phyloP scores from a whole-genome alignment of 2,797 vertebrate genomes.

The Xenopus petersii region DNA sequence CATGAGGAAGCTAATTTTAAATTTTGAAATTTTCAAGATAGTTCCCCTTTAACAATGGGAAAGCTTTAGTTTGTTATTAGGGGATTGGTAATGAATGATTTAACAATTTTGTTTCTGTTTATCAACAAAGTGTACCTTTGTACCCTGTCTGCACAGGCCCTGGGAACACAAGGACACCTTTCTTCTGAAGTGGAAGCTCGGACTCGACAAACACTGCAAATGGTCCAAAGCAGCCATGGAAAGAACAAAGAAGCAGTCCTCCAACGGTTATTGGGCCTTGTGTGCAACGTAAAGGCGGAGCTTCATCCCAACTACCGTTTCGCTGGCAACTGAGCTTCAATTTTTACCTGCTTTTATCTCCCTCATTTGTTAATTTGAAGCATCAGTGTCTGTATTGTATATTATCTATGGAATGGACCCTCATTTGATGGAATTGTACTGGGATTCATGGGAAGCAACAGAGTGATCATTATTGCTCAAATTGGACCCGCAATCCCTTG shows the following conservation, averaged over 20 bases:
- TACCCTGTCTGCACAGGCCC: conserved; percentile 56
- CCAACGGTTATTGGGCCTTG: conserved; percentile 62
- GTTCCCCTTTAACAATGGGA: no score
- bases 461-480: neutral
- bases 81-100: no score
- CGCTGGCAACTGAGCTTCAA: conserved; percentile 19
- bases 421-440: neutral
- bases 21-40: no score
- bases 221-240: conserved; percentile 59
- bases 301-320: conserved; percentile 65
- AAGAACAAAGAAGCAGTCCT: conserved; percentile 41
- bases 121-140: no score
- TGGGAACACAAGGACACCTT: conserved; percentile 69
- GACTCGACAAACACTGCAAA: conserved; percentile 63
- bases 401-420: neutral
- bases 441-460: neutral
- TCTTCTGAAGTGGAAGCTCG: conserved; percentile 66
- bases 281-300: conserved; percentile 63
- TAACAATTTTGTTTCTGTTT: no score
- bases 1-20: no score
- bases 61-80: no score
- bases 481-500: conserved; percentile 10
- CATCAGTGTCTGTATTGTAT: conserved; percentile 5
- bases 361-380: neutral
- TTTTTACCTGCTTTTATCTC: neutral